Evolutionary conservation across 2,888 invertebrate species (phyloP).

Genomic region (Nephrotoma guestfalica): DNA sequence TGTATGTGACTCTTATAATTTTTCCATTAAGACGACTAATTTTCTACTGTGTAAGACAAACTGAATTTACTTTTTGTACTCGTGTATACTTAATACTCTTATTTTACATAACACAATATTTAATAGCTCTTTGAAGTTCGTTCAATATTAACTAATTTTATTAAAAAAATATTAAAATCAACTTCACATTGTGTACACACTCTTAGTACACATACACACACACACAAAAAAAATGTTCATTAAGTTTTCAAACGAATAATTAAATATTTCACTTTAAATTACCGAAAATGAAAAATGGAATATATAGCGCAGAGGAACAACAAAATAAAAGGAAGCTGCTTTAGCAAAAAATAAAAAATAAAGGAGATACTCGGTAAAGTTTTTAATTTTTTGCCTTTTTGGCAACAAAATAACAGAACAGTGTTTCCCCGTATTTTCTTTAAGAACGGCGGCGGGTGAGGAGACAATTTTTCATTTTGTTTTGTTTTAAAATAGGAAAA

Average conservation of each 20-base stretch:
- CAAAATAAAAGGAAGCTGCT: not conserved
- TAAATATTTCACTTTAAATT: not conserved
- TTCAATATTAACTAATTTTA: not conserved
- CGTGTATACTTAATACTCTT: not conserved
- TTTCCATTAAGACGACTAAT: not conserved
- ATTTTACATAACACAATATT: not conserved
- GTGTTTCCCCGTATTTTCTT: not conserved
- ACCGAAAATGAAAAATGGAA: not conserved
- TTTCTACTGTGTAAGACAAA: not conserved
- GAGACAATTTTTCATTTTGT: not conserved
- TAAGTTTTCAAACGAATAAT: not conserved
- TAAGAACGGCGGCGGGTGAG: not conserved
- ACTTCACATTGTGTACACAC: not conserved
- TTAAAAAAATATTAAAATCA: not conserved
- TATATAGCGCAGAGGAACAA: not conserved
- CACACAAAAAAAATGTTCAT: not conserved
- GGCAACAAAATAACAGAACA: not conserved
- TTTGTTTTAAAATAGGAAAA: not conserved
- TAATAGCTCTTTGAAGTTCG: not conserved
- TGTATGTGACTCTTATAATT: not conserved
- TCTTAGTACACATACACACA: not conserved
- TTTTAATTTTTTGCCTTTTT: not conserved
- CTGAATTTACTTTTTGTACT: not conserved
- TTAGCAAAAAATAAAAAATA: not conserved
- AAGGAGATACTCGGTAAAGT: not conserved